Evolutionary conservation across 2,888 invertebrate genomes (phyloP).

Genomic region (Pseudococcus jackbeardsleyi): DNA sequence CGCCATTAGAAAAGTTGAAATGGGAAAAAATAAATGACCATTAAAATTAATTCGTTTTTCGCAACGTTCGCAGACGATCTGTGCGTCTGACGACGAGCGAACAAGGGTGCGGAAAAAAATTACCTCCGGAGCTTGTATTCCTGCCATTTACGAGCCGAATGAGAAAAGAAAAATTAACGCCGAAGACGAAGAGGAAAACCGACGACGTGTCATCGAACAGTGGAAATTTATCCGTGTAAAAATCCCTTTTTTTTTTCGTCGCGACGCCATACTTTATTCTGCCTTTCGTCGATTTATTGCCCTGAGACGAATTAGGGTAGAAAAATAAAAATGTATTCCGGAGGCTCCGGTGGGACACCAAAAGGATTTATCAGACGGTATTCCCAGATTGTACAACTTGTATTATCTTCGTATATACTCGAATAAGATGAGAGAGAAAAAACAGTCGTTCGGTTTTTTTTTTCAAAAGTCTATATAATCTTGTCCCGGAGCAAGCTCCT

Average conservation of each 20-base stretch:
- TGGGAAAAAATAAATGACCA: conserved; percentile 37
- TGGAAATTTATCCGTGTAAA: not conserved
- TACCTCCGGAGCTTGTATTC: conserved; percentile 10
- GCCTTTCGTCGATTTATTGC: not conserved
- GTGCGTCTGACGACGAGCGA: not conserved
- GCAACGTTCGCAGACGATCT: not conserved
- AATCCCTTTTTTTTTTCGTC: not conserved
- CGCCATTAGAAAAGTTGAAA: not conserved
- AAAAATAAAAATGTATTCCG: not conserved
- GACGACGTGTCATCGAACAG: not conserved
- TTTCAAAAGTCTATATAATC: not conserved
- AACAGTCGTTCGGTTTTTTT: not conserved
- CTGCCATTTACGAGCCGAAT: not conserved
- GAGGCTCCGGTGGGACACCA: not conserved
- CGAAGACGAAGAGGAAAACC: not conserved
- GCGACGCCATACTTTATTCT: not conserved
- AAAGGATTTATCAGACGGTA: not conserved
- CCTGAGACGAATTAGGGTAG: not conserved
- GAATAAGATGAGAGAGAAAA: not conserved
- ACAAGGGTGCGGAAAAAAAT: conserved; percentile 10
- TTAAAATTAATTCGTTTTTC: conserved; percentile 46
- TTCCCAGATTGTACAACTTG: not conserved
- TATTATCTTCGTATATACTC: not conserved
- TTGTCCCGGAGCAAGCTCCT: not conserved
- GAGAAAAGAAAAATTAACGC: conserved; percentile 11